Conservation (phyloP, 2,888 invertebrate species). For the Halictus ligatus region DNA sequence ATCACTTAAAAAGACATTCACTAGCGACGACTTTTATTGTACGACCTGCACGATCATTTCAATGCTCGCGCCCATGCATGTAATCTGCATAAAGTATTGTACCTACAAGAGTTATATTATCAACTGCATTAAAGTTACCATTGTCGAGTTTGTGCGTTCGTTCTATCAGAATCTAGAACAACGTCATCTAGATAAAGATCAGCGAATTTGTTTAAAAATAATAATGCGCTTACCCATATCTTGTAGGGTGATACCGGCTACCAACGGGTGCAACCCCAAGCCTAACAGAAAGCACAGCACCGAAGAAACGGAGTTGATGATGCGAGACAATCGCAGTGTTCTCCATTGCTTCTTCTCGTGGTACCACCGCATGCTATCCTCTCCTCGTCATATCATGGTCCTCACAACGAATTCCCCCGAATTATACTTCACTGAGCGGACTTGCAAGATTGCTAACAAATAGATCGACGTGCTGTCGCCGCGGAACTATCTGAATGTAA, state of each 20-base stretch:
- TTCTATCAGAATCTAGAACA: not conserved
- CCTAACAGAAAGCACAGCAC: slow-evolving; percentile 41
- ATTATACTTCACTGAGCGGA: slow-evolving; percentile 15
- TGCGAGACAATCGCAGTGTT: slow-evolving; percentile 65
- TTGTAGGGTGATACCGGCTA: slow-evolving; percentile 53
- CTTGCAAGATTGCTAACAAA: not conserved
- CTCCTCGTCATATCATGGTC: slow-evolving; percentile 73
- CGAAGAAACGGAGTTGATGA: slow-evolving; percentile 48
- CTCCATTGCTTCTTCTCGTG: slow-evolving; percentile 71
- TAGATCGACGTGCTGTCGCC: not conserved
- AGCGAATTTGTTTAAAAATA: not conserved
- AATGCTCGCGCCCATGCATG: not conserved
- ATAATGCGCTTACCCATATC: slow-evolving; percentile 66
- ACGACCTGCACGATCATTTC: slow-evolving; percentile 19
- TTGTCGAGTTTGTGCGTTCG: not conserved
- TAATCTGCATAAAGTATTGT: not conserved
- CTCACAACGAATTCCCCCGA: slow-evolving; percentile 27
- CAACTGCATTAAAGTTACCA: not conserved
- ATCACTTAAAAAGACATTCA: slow-evolving; percentile 66
- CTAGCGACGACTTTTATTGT: slow-evolving; percentile 27
- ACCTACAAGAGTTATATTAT: not conserved
- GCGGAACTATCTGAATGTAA: slow-evolving; percentile 43
- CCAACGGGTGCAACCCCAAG: slow-evolving; percentile 32
- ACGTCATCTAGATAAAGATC: not conserved
- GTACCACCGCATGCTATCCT: slow-evolving; percentile 72